These are phyloP conservation scores for Sarcophaga peregrina DNA, from an alignment of 1,140 invertebrate species.

Conservation along the genomic window DNA sequence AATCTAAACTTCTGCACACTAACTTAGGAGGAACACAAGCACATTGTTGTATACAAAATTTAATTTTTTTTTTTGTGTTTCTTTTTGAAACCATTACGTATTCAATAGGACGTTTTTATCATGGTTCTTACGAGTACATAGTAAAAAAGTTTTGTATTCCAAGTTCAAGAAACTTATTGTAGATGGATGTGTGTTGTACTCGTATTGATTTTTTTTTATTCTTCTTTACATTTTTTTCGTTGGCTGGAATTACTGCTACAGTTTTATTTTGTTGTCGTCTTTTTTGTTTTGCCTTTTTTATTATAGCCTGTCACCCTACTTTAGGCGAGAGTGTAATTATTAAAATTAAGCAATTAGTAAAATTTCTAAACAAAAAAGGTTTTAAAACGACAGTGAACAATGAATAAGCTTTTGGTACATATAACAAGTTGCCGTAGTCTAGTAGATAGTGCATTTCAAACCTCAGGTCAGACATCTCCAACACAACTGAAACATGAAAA, in stretches of 20 bases:
- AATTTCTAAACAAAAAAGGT: too few relatives aligned
- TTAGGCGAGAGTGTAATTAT: neutral
- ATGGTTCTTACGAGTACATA: neutral
- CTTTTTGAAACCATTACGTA: too few relatives aligned
- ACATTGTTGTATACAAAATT: neutral
- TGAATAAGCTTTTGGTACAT: too few relatives aligned
- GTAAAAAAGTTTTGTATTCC: slow-evolving; percentile 5
- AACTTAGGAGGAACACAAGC: neutral
- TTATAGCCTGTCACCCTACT: too few relatives aligned
- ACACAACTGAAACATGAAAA: too few relatives aligned
- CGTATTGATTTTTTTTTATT: slow-evolving; percentile 16
- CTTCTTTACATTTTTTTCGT: neutral
- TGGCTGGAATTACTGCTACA: too few relatives aligned
- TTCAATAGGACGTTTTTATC: too few relatives aligned
- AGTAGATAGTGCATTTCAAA: too few relatives aligned
- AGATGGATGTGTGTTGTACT: neutral
- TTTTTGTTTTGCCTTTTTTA: neutral
- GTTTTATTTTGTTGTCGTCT: neutral
- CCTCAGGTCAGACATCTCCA: too few relatives aligned
- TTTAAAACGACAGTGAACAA: too few relatives aligned
- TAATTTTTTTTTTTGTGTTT: too few relatives aligned
- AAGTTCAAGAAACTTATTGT: slow-evolving; percentile 14
- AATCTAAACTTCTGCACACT: neutral
- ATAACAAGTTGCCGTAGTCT: too few relatives aligned
- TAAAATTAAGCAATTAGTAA: neutral